Evolutionary conservation across 2,888 invertebrate genomes (phyloP).

Genomic region (Leistus spinibarbis): DNA sequence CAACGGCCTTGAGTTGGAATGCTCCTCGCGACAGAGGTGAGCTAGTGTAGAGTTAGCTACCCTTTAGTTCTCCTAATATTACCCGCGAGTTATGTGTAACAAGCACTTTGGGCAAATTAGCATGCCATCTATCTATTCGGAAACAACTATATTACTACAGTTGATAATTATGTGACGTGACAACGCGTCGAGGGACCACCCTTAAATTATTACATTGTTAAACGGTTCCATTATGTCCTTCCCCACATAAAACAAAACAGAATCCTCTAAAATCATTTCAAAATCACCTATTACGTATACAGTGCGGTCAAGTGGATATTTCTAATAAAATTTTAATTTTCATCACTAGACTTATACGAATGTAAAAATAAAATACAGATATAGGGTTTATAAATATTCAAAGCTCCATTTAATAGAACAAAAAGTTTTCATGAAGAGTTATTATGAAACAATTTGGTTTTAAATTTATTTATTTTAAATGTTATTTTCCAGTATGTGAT

Average conservation of each 20-base stretch:
- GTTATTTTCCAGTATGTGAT: too few species aligned
- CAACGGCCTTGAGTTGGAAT: background rate
- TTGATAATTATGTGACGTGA: constrained; percentile 28
- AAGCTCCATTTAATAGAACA: too few species aligned
- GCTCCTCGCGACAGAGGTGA: background rate
- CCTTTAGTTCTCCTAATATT: constrained; percentile 38
- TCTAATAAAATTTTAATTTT: too few species aligned
- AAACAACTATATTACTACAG: constrained; percentile 34
- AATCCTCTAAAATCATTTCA: too few species aligned
- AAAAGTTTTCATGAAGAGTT: too few species aligned
- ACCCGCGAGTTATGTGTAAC: constrained; percentile 35
- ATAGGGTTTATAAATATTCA: too few species aligned
- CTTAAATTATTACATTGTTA: constrained; percentile 29
- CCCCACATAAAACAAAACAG: background rate
- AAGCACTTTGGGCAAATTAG: constrained; percentile 39
- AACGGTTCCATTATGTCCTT: background rate
- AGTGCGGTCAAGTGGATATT: too few species aligned
- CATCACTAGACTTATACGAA: too few species aligned
- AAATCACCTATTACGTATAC: too few species aligned
- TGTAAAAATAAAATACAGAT: too few species aligned
- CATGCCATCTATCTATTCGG: constrained; percentile 40
- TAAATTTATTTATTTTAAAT: too few species aligned
- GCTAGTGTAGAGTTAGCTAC: constrained; percentile 15
- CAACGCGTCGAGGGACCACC: constrained; percentile 22
- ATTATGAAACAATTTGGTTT: too few species aligned